These are phyloP conservation scores for Ceryle rudis DNA, from an alignment of 2,797 vertebrate species.

Conservation along the genomic window DNA sequence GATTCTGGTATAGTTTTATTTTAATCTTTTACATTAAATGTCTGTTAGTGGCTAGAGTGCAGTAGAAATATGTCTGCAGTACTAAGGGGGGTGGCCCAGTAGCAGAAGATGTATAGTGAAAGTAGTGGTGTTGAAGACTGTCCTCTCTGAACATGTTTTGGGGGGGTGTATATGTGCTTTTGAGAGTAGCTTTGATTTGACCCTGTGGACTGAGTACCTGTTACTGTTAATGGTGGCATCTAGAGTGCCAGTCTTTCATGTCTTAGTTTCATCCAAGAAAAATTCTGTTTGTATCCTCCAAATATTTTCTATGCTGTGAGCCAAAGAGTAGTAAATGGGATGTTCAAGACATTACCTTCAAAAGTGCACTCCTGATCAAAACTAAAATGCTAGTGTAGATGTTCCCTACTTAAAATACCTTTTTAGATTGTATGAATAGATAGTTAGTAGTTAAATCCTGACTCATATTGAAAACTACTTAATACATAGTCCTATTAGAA, in stretches of 20 bases:
- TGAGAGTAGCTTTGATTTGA: background rate
- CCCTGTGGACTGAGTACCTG: background rate
- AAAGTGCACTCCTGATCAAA: background rate
- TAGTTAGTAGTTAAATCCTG: background rate
- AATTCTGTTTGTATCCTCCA: background rate
- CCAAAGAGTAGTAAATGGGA: background rate
- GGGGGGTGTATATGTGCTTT: background rate
- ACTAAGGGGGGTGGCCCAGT: background rate
- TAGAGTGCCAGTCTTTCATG: background rate
- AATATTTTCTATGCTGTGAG: background rate
- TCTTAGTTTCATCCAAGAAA: background rate
- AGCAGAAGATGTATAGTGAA: background rate
- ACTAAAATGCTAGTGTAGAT: background rate
- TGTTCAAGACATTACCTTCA: background rate
- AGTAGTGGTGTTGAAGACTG: background rate
- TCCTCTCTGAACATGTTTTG: background rate
- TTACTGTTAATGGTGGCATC: background rate
- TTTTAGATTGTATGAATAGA: background rate
- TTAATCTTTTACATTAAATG: background rate
- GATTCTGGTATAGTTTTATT: background rate
- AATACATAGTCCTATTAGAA: slow-evolving; percentile 35
- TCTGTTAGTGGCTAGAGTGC: background rate
- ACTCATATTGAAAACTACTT: background rate
- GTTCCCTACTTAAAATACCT: background rate
- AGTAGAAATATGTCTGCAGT: background rate